These are phyloP conservation scores for Ailuropoda melanoleuca DNA, from an alignment of 2,113 vertebrate species.

Conservation along the genomic window DNA sequence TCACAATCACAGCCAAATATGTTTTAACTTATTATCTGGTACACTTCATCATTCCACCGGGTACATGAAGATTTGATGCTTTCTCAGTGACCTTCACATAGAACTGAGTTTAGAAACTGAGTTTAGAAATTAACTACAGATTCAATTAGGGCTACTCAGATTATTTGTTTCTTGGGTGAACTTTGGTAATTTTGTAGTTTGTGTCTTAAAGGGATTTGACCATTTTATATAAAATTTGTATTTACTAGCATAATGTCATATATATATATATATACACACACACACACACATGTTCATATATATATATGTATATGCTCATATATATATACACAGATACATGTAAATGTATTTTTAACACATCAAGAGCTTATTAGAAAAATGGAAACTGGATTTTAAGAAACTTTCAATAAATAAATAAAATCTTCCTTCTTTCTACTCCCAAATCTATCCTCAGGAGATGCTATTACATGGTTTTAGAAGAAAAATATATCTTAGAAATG, in stretches of 20 bases:
- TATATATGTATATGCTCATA: neutral
- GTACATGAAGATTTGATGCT: neutral
- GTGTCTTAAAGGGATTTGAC: neutral
- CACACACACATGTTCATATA: neutral
- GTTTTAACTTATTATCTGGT: neutral
- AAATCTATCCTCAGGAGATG: neutral
- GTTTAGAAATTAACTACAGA: neutral
- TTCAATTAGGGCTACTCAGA: neutral
- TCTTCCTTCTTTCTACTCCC: neutral
- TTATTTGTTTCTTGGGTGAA: neutral
- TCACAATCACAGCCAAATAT: neutral
- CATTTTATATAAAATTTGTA: neutral
- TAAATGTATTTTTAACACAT: neutral
- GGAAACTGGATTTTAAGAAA: neutral
- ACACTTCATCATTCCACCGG: neutral
- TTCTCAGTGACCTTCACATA: neutral
- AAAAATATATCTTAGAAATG: neutral
- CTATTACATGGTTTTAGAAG: neutral
- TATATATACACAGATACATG: neutral
- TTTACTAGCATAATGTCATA: neutral
- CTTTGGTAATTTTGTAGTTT: neutral
- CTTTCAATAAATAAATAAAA: slow-evolving; percentile 1
- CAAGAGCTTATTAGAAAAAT: neutral
- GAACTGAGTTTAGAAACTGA: neutral
- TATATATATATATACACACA: neutral